A percentile compares a stretch with the other conserved stretches of the same genome.
Conservation (phyloP, 35 echinoderm and acorn worm species). For the Holothuria glaberrima region DNA sequence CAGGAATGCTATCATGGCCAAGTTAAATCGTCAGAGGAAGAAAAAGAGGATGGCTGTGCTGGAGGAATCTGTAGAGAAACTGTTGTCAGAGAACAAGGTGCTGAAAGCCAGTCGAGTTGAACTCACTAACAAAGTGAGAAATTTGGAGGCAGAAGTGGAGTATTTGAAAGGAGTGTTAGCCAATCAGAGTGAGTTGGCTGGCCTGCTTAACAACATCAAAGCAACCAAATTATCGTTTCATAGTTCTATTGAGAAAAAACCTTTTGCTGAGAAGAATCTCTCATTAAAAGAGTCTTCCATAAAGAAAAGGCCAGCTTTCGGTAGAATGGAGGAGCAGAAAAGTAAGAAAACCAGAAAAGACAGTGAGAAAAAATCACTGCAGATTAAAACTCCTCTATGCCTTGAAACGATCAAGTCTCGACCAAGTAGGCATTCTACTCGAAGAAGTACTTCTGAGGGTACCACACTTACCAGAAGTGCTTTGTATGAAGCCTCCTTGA, state of each 20-base stretch:
- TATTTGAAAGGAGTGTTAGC: conserved; percentile 86
- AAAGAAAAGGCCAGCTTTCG: neutral
- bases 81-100: conserved; percentile 55
- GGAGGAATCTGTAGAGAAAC: conserved; percentile 53
- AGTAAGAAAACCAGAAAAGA: too few relatives aligned
- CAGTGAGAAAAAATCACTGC: conserved; percentile 5
- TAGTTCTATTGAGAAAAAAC: conserved; percentile 32
- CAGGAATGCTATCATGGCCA: conserved; percentile 81
- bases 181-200: conserved; percentile 78
- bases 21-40: conserved; percentile 76
- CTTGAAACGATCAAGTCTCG: neutral
- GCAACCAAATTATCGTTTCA: conserved; percentile 72
- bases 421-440: neutral
- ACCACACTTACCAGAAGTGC: neutral
- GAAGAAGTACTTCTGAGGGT: neutral
- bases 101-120: conserved; percentile 45
- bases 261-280: neutral
- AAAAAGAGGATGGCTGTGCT: conserved; percentile 67
- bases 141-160: conserved; percentile 60
- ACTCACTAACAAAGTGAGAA: conserved; percentile 45
- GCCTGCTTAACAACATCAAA: conserved; percentile 66
- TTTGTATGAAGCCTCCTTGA: conserved; percentile 9
- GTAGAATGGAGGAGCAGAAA: neutral
- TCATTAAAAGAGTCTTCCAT: neutral
- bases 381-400: conserved; percentile 18